Conservation (phyloP, 2,113 vertebrate species). For the Gambusia affinis region DNA sequence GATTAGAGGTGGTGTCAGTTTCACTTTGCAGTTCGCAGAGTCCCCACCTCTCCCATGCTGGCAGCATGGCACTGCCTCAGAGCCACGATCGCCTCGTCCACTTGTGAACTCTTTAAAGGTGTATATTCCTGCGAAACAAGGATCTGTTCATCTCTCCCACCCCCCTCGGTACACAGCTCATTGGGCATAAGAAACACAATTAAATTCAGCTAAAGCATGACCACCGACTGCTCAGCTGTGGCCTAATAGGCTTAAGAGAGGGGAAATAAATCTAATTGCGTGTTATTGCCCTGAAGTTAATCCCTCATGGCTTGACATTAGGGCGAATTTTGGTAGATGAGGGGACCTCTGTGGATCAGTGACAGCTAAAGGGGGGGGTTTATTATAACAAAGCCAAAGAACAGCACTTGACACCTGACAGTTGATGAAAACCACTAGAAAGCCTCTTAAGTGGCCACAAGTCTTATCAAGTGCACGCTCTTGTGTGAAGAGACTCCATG, state of each 20-base stretch:
- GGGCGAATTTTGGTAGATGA: constrained; percentile 40
- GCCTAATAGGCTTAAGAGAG: constrained; percentile 77
- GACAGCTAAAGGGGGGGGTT: constrained; percentile 20
- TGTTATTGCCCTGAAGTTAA: constrained; percentile 81
- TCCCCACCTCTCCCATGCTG: constrained; percentile 53
- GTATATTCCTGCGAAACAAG: constrained; percentile 34
- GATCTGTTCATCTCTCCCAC: constrained; percentile 67
- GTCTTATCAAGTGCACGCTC: constrained; percentile 64
- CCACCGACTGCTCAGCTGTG: constrained; percentile 66
- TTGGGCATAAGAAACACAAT: constrained; percentile 85
- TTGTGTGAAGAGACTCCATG: constrained; percentile 29
- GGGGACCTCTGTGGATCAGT: constrained; percentile 21
- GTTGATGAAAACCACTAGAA: constrained; percentile 53
- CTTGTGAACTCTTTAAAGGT: constrained; percentile 32
- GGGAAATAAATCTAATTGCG: constrained; percentile 79
- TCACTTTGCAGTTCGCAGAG: constrained; percentile 73
- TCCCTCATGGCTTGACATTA: constrained; percentile 57
- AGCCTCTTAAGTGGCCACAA: constrained; percentile 54
- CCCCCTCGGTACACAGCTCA: constrained; percentile 69
- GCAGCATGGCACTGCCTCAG: constrained; percentile 39
- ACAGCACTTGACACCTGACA: constrained; percentile 66
- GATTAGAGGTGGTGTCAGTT: constrained; percentile 83
- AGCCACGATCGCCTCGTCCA: constrained; percentile 34
- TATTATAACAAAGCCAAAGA: constrained; percentile 46
- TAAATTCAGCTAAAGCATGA: constrained; percentile 79